Evolutionary conservation across 64 coral and sea anemone genomes (phyloP).

Genomic region (Montipora foliosa): DNA sequence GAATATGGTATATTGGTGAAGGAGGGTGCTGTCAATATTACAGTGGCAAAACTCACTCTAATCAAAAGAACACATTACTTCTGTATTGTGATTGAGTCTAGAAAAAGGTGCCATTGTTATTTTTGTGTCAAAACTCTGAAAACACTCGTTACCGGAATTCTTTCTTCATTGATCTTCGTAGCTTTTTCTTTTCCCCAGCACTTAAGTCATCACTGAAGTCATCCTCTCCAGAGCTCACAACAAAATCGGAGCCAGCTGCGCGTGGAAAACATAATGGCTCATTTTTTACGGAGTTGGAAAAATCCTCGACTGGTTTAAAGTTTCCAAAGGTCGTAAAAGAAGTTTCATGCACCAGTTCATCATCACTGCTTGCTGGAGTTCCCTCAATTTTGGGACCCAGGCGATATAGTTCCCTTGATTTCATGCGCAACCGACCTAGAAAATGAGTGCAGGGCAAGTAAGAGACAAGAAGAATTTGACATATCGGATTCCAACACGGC

Average conservation of each 20-base stretch:
- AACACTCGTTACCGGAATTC: neutral
- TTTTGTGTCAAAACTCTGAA: neutral
- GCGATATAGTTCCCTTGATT: neutral
- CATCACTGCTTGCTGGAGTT: slow-evolving; percentile 4
- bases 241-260: too few species aligned
- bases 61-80: too few species aligned
- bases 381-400: neutral
- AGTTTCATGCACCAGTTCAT: neutral
- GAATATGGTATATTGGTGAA: too few species aligned
- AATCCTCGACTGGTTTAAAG: neutral
- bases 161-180: neutral
- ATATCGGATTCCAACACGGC: too few species aligned
- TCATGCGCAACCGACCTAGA: neutral
- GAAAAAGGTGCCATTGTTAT: neutral
- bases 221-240: neutral
- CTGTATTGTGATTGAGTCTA: too few species aligned
- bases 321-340: neutral
- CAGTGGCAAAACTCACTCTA: too few species aligned
- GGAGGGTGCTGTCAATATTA: too few species aligned
- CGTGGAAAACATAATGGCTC: too few species aligned
- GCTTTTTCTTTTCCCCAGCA: neutral
- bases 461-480: too few species aligned
- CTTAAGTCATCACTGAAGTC: neutral
- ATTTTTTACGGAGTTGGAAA: neutral
- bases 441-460: neutral